These are phyloP conservation scores for Rhynchomys soricoides DNA, from an alignment of 2,113 vertebrate species.

Conservation along the genomic window DNA sequence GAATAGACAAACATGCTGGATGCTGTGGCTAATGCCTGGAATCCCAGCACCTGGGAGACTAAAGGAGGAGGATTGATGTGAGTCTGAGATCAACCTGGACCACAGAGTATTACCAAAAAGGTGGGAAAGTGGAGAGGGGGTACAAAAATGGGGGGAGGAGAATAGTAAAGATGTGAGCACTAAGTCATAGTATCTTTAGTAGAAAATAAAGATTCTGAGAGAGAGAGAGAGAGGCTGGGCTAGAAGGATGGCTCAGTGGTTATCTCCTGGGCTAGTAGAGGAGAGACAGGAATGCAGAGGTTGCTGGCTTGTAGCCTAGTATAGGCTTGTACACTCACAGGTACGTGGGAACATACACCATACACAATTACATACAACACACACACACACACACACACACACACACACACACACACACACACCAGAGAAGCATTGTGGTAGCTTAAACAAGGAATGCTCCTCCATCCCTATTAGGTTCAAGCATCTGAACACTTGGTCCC, in stretches of 20 bases:
- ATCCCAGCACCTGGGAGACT: background rate
- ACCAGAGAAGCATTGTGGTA: background rate
- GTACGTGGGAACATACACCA: background rate
- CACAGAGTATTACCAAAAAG: background rate
- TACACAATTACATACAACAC: background rate
- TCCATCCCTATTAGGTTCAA: background rate
- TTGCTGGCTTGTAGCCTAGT: background rate
- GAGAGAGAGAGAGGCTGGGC: background rate
- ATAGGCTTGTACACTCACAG: background rate
- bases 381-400: background rate
- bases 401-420: background rate
- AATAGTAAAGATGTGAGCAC: background rate
- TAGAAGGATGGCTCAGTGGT: background rate
- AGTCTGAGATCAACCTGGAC: background rate
- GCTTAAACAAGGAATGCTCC: background rate
- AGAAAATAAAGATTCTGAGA: background rate
- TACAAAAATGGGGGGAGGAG: too few species aligned
- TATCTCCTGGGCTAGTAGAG: background rate
- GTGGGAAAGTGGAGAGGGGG: background rate
- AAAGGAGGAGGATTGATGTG: background rate
- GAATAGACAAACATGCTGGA: background rate
- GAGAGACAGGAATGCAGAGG: background rate
- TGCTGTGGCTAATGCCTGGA: background rate
- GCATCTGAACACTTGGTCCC: background rate
- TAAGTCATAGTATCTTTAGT: background rate